Base-by-base conservation (phyloP, 1,140 invertebrate species). In the Philopotamus ludificatus region DNA sequence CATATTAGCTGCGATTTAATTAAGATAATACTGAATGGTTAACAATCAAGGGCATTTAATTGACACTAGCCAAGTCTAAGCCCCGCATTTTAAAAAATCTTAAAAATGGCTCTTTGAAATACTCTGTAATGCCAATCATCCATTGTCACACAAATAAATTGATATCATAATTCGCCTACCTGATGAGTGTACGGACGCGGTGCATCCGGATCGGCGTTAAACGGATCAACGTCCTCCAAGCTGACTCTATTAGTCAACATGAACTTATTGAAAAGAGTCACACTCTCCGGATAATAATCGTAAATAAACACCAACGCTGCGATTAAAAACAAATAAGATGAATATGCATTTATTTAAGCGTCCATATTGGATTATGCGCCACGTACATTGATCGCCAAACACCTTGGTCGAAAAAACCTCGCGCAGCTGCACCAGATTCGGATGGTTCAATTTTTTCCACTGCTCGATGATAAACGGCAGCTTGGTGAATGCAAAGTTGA, bases 381-480 rank as follows among this genome's bases (percentile, higher is more conserved):
- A 87, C 90, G 85, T 79, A 95, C 93, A 97, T 82, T 93, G 90
- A 84, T 98, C 96, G 73, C 92, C 91, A 81, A 98, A 98, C 34
- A 90, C 89, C 81, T 96, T 96, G 28, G 95, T 97, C 9, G 93
- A 94, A 78, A 98, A 98, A 58, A 94, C 91, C 79, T 97, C 94
- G 75, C 91, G 85, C 39, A 98, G 81, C 69, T 92, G 87, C 42
- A 97, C 92, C 65, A 98, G 85, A 83, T 97, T 97, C 69, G 94
- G 91, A 81, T 97, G 95, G 70, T 89, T 87, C 18, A 98, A 80
- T 77, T 93, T 91, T 75, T 95, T 95, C 95, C 96, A 98, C 81
- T 90, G 86, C 67, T 97, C 94, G 34, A 95, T 89, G 53, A 92
- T 75, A 7, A 89, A 82, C 80, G 93, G 90, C 75, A 89, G 92